phyloP scores from a whole-genome alignment of 2,113 vertebrate genomes.

The Ondatra zibethicus region DNA sequence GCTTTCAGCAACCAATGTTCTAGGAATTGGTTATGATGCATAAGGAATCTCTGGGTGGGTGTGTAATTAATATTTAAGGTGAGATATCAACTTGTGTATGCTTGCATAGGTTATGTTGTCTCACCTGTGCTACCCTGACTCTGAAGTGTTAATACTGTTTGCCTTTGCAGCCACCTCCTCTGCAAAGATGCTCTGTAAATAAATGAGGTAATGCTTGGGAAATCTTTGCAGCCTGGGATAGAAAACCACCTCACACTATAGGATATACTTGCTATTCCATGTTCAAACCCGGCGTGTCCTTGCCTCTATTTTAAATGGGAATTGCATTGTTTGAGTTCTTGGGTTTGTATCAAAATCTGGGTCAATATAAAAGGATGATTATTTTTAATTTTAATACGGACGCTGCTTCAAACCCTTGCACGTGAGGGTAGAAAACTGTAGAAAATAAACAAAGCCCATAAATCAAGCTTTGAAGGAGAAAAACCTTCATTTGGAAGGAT shows the following conservation, averaged over 20 bases:
- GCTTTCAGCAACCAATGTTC: slow-evolving; percentile 22
- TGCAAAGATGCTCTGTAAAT: slow-evolving; percentile 77
- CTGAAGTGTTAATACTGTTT: slow-evolving; percentile 57
- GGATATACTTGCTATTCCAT: not conserved
- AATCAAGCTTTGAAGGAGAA: slow-evolving; percentile 72
- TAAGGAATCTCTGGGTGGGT: not conserved
- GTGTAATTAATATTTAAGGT: slow-evolving; percentile 57
- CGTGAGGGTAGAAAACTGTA: slow-evolving; percentile 69
- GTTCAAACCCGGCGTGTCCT: not conserved
- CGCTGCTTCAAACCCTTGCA: slow-evolving; percentile 54
- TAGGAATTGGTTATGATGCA: slow-evolving; percentile 39
- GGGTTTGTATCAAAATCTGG: slow-evolving; percentile 70
- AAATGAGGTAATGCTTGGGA: slow-evolving; percentile 82
- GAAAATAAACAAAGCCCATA: slow-evolving; percentile 82
- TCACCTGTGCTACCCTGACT: slow-evolving; percentile 34
- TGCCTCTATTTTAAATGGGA: slow-evolving; percentile 52
- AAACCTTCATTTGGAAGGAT: slow-evolving; percentile 28
- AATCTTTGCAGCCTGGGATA: slow-evolving; percentile 68
- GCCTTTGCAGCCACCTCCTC: slow-evolving; percentile 61
- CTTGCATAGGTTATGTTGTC: slow-evolving; percentile 23
- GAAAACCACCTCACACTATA: slow-evolving; percentile 56
- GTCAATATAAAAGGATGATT: slow-evolving; percentile 57
- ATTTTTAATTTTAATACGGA: slow-evolving; percentile 66
- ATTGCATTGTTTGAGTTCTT: slow-evolving; percentile 48
- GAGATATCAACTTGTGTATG: slow-evolving; percentile 19